Base-by-base conservation (phyloP, 2,113 vertebrate species). In the Elephantulus edwardii region DNA sequence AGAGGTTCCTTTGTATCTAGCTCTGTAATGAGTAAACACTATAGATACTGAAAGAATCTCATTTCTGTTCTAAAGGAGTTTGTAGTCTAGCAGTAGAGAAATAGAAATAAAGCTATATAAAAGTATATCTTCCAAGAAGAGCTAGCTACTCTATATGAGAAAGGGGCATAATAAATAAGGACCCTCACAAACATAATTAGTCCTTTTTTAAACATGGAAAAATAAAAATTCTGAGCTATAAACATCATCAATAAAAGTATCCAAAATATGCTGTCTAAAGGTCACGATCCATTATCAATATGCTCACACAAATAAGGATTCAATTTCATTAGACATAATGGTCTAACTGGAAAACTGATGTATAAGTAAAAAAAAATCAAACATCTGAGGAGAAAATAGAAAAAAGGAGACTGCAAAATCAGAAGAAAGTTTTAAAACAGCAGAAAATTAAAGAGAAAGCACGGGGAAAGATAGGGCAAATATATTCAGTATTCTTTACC, bases 361-460 rank as follows among this genome's bases (percentile, higher is more conserved):
- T n/a, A 19, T 35, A 52, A 66, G 60, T 72, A 5, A 17, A 78
- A 92, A 79, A 44, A n/a, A n/a, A n/a, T n/a, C n/a, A n/a, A 48
- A 76, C 6, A 50, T 79, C 40, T 74, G 60, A 89, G 72, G 42
- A 90, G 68, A 88, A 91, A 87, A 92, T 38, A 24, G 44, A 76
- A 56, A 26, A 14, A 58, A 77, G 38, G 54, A 90, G 90, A 86
- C 72, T 9, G 4, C 68, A 30, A 79, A 7, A 5, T 68, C 75
- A 70, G 66, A 75, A 86, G 87, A 88, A 85, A 85, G 84, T n/a
- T 48, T 44, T 10, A 75, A n/a, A n/a, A 35, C 33, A 76, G 50
- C 60, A 75, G 44, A 79, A 89, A 91, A 86, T 0, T 86, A 7
- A 85, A 5, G 20, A 10, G 14, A 40, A 44, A 78, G 17, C 26